Base-by-base conservation (phyloP, 2,888 invertebrate genomes). In the Endomychus coccineus region DNA sequence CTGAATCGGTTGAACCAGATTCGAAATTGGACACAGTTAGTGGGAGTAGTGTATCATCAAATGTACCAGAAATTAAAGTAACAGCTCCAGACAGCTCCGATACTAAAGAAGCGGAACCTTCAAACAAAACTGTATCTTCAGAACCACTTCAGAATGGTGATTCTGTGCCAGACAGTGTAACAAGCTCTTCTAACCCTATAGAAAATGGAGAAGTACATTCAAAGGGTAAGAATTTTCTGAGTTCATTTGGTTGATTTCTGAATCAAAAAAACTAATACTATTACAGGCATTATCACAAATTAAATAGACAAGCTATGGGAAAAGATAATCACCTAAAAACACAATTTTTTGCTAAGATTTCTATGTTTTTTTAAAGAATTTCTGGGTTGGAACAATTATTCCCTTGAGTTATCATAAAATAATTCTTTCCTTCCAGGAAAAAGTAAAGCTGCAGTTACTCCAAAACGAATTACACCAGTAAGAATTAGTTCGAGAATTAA, bases 121-220 rank as follows among this genome's bases (percentile, higher is more conserved):
- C 19, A 11, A 27, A 34, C n/a, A 39, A 34, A 19, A 30, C 25
- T 5, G 22, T 34, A 17, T 14, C 21, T 10, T 7, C 16, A 7
- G 36, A 27, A 23, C 6, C 12, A 28, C 9, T 3, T 53, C 56
- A 43, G 56, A 71, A 56, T 60, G 58, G 59, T 3, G 57, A 57
- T 35, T 42, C 11, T 44, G 37, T 21, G 13, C 34, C 40, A 15
- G 39, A 48, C 13, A 51, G 52, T 17, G 50, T 51, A 19, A 49
- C 45, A n/a, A 56, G 48, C 41, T 51, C 47, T 1, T 39, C 43
- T 22, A 23, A 31, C 17, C 70, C 71, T 1, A 55, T 53, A 43
- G 74, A 74, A 60, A 75, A 75, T 49, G 66, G 64, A 2, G 70
- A 71, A 30, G 57, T 65, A n/a, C 65, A 64, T 21, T 53, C 52